Base-by-base conservation (phyloP, 2,797 vertebrate genomes). In the Sphaeramia orbicularis region DNA sequence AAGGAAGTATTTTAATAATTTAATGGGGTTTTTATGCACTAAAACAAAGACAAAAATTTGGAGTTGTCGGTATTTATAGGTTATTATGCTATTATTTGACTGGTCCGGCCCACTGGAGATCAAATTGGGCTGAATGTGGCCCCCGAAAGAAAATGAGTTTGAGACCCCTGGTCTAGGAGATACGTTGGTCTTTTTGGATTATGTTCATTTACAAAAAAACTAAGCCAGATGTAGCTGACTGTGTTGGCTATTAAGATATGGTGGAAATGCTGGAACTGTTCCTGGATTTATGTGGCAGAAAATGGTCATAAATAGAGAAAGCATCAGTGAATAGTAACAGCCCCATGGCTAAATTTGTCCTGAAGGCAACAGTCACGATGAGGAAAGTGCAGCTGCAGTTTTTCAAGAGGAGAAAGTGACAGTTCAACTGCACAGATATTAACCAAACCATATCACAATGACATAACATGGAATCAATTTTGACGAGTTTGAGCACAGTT, bases 311-410 rank as follows among this genome's bases (percentile, higher is more conserved):
- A 2, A 11, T 11, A 24, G 44, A 42, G 13, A 42, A 16, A 45
- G 18, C 14, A 18, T 9, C 21, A 41, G 3, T 14, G 37, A 35
- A 10, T 36, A 44, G 53, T 10, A 15, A 21, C 30, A 54, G 19
- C 36, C 5, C 0, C 45, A 21, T 15, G 42, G 15, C 12, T 59
- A 11, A 18, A 37, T 54, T 47, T 21, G 41, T 32, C 12, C 38
- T 24, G 10, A 18, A 7, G 40, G 45, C 6, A 7, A 10, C 32
- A 7, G 21, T 42, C 10, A 6, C 27, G 41, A 55, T 41, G 50
- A 50, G 10, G 32, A 58, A 69, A 53, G 15, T 11, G 27, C 37
- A 71, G 54, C 50, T 41, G 68, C 7, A 44, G 19, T 37, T 12
- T 43, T 19, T 69, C 42, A 56, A 27, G 12, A 36, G 13, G 21